These are phyloP conservation scores for Microdon myrmicae DNA, from an alignment of 2,888 invertebrate species.

Conservation along the genomic window DNA sequence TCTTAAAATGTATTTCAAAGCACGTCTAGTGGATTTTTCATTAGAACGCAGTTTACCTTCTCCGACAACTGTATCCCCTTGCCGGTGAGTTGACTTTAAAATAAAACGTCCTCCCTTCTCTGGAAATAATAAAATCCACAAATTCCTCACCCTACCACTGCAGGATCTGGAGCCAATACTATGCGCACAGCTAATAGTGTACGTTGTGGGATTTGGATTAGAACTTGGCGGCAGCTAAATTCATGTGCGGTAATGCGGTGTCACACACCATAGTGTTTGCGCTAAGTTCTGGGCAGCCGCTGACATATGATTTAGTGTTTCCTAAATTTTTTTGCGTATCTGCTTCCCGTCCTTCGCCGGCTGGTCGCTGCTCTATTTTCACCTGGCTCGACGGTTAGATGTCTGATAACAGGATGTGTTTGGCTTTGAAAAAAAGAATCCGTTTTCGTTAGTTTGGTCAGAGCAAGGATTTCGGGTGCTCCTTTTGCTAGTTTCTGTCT, in stretches of 20 bases:
- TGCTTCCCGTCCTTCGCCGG: not conserved
- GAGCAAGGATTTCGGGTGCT: slow-evolving; percentile 26
- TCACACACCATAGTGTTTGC: slow-evolving; percentile 51
- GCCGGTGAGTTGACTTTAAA: too few relatives aligned
- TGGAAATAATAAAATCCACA: slow-evolving; percentile 25
- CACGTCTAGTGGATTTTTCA: too few relatives aligned
- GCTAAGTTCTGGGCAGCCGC: slow-evolving; percentile 48
- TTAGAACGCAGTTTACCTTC: too few relatives aligned
- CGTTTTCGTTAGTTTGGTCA: too few relatives aligned
- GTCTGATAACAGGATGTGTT: slow-evolving; percentile 44
- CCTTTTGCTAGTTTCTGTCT: slow-evolving; percentile 4
- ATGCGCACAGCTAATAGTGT: slow-evolving; percentile 32
- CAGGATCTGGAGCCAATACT: slow-evolving; percentile 22
- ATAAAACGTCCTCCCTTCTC: not conserved
- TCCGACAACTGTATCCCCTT: too few relatives aligned
- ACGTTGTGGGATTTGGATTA: slow-evolving; percentile 50
- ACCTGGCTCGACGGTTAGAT: slow-evolving; percentile 22
- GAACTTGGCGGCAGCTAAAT: slow-evolving; percentile 49
- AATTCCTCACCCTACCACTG: slow-evolving; percentile 39
- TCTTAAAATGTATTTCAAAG: too few relatives aligned
- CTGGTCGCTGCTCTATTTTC: slow-evolving; percentile 20
- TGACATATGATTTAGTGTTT: slow-evolving; percentile 48
- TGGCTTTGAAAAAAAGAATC: too few relatives aligned
- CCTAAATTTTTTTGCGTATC: too few relatives aligned
- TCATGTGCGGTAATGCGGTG: slow-evolving; percentile 52